A percentile compares a stretch with the other conserved stretches of the same genome.
Conservation (phyloP, 2,888 invertebrate genomes). For the Macaria notata region DNA sequence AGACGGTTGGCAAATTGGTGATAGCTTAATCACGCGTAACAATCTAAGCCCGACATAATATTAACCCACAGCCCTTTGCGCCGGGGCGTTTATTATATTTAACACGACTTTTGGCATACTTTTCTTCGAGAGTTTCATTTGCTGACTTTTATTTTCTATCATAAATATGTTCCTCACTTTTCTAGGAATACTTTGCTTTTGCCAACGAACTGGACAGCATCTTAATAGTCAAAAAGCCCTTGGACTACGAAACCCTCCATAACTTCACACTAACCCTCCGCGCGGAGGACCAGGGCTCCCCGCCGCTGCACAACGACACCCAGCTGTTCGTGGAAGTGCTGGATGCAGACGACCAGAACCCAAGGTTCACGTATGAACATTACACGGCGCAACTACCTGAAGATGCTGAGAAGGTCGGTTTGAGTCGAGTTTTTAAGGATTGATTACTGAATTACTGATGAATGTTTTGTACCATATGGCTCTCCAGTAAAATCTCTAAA, state of each 20-base stretch:
- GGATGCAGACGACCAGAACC: slow-evolving; percentile 96
- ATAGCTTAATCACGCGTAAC: too few relatives aligned
- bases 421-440: too few relatives aligned
- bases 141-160: too few relatives aligned
- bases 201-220: slow-evolving; percentile 93
- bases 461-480: too few relatives aligned
- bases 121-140: too few relatives aligned
- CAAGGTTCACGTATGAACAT: slow-evolving; percentile 88
- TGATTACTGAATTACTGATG: too few relatives aligned
- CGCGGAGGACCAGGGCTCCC: slow-evolving; percentile 91
- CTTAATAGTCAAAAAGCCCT: slow-evolving; percentile 88
- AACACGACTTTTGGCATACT: too few relatives aligned
- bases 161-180: not conserved
- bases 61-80: too few relatives aligned
- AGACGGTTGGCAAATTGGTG: too few relatives aligned
- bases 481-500: too few relatives aligned
- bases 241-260: slow-evolving; percentile 91
- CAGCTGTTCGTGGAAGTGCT: slow-evolving; percentile 88
- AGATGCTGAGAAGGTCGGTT: slow-evolving; percentile 74
- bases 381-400: slow-evolving; percentile 87
- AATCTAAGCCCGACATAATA: too few relatives aligned
- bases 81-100: too few relatives aligned
- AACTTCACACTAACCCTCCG: slow-evolving; percentile 90
- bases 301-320: slow-evolving; percentile 89
- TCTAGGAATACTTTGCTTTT: slow-evolving; percentile 90